Evolutionary conservation across 2,888 invertebrate species (phyloP), one percentile per base, ranked within the genome.

Genomic region (Caenorhabditis macrosperma): DNA sequence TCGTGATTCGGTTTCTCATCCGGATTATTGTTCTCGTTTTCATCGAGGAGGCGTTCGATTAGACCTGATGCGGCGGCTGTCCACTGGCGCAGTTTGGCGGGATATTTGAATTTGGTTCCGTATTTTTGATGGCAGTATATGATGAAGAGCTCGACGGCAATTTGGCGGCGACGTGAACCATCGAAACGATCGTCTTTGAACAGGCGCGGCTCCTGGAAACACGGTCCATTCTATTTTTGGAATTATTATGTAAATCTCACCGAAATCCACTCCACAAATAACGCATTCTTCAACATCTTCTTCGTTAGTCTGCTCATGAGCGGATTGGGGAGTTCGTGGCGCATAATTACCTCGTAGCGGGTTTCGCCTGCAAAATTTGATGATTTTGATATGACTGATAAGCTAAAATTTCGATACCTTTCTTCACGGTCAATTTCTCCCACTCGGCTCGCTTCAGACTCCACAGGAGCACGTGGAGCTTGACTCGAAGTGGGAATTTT

Each of bases 381-480:
- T 44, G 24, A 28, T 22, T 28, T 60, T 60, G 26, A 12, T 38
- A 60, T 15, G n/a, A 26, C 26, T 46, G 17, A 35, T 55, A n/a
- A n/a, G n/a, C n/a, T n/a, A 3, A 26, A 44, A 44, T 44, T 44
- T 44, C 44, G n/a, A n/a, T n/a, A n/a, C n/a, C n/a, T n/a, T n/a
- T n/a, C n/a, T n/a, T n/a, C n/a, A n/a, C n/a, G n/a, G n/a, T n/a
- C 1, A 60, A 17, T 30, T 38, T 72, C 7, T 64, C 38, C 64
- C 64, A 22, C n/a, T 22, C 7, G 24, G 22, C 7, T 64, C 22
- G 15, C 59, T 15, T 64, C 74, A 30, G 66, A 4, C 57, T 44
- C 74, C 74, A 74, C 17, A 64, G 41, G 0, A 64, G 41, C 33
- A 55, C 48, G 54, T 74, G 74, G 5, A 64, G 22, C 15, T 66